Evolutionary conservation across 2,113 vertebrate genomes (phyloP), one percentile per base, ranked within the genome.

Genomic region (Amphiprion ocellaris): DNA sequence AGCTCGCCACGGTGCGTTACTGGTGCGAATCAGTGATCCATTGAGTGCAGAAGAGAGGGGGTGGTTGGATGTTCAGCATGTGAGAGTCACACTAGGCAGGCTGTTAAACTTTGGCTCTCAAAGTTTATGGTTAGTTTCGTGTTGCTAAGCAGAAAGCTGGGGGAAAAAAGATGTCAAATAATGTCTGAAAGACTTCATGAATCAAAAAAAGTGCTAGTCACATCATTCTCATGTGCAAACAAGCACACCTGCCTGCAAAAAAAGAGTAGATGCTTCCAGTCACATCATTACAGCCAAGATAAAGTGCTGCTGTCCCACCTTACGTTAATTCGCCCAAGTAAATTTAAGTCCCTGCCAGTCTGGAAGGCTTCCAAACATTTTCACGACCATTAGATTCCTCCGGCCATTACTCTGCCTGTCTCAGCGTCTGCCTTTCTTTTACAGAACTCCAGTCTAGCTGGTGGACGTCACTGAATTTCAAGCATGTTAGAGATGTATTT

Each of bases 21-120:
- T 79, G 83, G 73, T 89, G 83, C 79, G 15, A 93, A 92, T 93
- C 87, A 90, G 85, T 89, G 81, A 93, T 89, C 89, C 73, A 91
- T 81, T 91, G 89, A 86, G 78, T 75, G 59, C 49, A 52, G 17
- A 17, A 17, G 12, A 44, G 10, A 28, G 17, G 14, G 10, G 4
- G 7, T 26, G 39, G 50, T 6, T 15, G 19, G 19, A 52, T 77
- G 72, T 65, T 74, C 65, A 82, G 82, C 90, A 87, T 89, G 89
- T 91, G 89, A 93, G 91, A 88, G 89, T 93, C 89, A 92, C 58
- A 81, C 87, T 76, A 68, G 74, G 15, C 2, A 53, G 83, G 55
- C 21, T 77, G 88, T 90, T 91, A 87, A 92, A 91, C 91, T 87
- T 92, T 90, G 84, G 21, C 72, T 87, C 81, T 87, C 71, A 73